Percentiles rank a stretch among this genome's conserved stretches.
These are phyloP conservation scores for Orthochromis indermauri DNA, from an alignment of 2,113 vertebrate species.

Conservation along the genomic window DNA sequence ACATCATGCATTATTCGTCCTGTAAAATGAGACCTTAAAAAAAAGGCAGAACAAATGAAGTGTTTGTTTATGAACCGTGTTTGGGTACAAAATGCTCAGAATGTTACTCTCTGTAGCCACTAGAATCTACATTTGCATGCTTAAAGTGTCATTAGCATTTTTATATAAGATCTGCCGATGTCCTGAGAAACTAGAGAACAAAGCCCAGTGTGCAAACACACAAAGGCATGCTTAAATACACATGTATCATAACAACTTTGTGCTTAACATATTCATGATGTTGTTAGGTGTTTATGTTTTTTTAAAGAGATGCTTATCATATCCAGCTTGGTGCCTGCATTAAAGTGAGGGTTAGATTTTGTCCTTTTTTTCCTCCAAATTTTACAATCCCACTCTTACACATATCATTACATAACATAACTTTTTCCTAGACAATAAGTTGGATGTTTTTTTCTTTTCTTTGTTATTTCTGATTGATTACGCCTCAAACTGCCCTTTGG, in stretches of 20 bases:
- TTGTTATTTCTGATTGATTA: neutral
- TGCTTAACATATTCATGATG: neutral
- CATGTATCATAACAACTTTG: neutral
- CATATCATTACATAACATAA: neutral
- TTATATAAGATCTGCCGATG: conserved; percentile 21
- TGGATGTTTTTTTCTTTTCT: neutral
- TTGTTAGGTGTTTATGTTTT: neutral
- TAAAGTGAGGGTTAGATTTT: neutral
- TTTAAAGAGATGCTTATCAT: neutral
- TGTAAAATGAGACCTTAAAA: conserved; percentile 6
- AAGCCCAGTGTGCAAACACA: neutral
- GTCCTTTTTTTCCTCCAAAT: neutral
- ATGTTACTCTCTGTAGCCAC: conserved; percentile 1
- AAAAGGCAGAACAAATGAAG: conserved; percentile 30
- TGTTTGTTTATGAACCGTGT: neutral
- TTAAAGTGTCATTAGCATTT: conserved; percentile 42
- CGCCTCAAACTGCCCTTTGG: neutral
- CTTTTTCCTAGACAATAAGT: neutral
- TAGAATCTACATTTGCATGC: conserved; percentile 16
- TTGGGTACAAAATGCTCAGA: conserved; percentile 31
- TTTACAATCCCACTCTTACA: neutral
- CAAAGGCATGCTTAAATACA: neutral
- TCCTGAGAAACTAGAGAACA: neutral
- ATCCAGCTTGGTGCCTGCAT: neutral
- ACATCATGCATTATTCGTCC: conserved; percentile 21